Evolutionary conservation across 1,140 invertebrate genomes (phyloP), one percentile per base, ranked within the genome.

Genomic region (Caenorhabditis latens): DNA sequence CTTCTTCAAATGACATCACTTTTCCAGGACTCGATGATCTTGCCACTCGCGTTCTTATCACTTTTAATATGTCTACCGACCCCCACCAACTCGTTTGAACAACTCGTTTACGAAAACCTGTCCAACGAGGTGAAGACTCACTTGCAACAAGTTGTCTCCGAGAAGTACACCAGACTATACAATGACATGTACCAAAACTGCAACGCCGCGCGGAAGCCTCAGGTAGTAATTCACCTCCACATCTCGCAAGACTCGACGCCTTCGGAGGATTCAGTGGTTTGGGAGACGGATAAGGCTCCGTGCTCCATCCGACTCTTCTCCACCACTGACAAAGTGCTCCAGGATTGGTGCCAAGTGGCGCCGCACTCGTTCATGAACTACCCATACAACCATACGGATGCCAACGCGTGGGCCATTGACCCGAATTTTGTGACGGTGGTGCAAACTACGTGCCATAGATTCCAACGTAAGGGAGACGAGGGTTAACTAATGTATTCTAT

Each of bases 131-230:
- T 53, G 11, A 53, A 53, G 50, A 53, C 50, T 16, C 50, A 11
- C 9, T 53, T 53, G 50, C 11, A 53, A 11, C 50, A 14, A 3
- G 50, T 53, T 53, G 2, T 53, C 2, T 53, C 50, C 16, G 50
- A 53, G 16, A 53, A 53, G 50, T 53, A 71, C 43, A n/a, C 14
- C 43, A 13, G 13, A 4, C 8, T 71, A 19, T 48, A 46, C 65
- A 32, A 42, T 14, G 65, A 71, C n/a, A 48, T 71, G 65, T 46
- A 46, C 46, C 40, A 71, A 46, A 43, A 21, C 43, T 71, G 65
- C 43, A 71, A 48, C 14, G n/a, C 14, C 16, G 24, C 4, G 11
- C 1, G 7, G 4, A 43, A 19, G 19, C 65, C 65, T 8, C 65
- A 71, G 42, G 43, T n/a, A 9, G 42, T 71, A 6, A 48, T 71